Base-by-base conservation (phyloP, 2,113 vertebrate genomes). In the Oceanites oceanicus region DNA sequence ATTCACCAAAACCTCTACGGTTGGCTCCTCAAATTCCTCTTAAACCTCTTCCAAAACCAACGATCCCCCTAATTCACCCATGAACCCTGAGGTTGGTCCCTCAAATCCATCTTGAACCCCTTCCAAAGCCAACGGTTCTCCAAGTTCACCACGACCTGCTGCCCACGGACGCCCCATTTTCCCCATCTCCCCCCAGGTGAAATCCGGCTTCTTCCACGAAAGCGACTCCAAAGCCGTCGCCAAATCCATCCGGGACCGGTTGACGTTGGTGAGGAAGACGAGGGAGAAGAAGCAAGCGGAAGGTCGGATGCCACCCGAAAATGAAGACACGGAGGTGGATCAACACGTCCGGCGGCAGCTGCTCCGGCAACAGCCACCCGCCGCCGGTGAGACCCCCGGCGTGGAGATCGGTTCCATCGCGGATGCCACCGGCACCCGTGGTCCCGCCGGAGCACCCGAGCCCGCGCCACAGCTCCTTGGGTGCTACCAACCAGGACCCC, bases 331-430 rank as follows among this genome's bases (percentile, higher is more conserved):
- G 2, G 86, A 88, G 50, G 86, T 80, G 2, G 86, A 88, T 45
- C 86, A 88, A 32, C 86, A 88, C 16, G 66, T 79, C 18, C 19
- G 74, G 47, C 74, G 40, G 49, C 86, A 55, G 66, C 86, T 70
- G 12, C 85, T 78, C 11, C n/a, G 16, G 11, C 78, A 29, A 15
- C 50, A n/a, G 7, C 76, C 38, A 22, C 38, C 38, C 15, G 4
- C 7, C 7, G 8, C 61, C 2, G 59, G 76, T 71, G 66, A 49
- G 65, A 11, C 13, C 13, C 44, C 52, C 52, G n/a, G n/a, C 38
- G 22, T 0, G 5, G 81, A 73, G 16, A 13, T 2, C 0, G 47
- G 13, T 6, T 10, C 38, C 32, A 9, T 15, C 21, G 2, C 10
- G 1, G 22, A 62, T 27, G 70, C 16, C 70, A 45, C 40, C 9